Base-by-base conservation (phyloP, 92 coral and sea anemone species). In the Epizoanthus ramosus region DNA sequence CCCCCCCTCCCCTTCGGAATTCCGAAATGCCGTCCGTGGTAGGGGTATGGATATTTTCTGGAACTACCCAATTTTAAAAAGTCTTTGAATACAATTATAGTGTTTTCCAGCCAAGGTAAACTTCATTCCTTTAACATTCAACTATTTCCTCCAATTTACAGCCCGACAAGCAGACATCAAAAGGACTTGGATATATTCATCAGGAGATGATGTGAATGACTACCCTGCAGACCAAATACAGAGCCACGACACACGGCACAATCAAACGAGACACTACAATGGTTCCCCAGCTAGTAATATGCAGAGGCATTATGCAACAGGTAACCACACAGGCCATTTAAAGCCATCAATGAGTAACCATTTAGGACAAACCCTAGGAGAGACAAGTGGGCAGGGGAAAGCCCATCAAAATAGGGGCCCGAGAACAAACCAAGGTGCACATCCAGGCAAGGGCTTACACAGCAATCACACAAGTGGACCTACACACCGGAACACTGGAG, bases 151-250 rank as follows among this genome's bases (percentile, higher is more conserved):
- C 57, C 14, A 31, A 17, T 23, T 57, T 16, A 77, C 82, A 77
- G 82, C 54, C 54, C 9, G 71, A 41, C 82, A 37, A 63, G 63
- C 39, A 39, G 71, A 63, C 61, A 57, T 43, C 24, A 61, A 77
- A 65, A 75, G 69, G 58, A 77, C 82, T 61, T 61, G 82, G 71
- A 61, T 61, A 16, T 39, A 61, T 23, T 43, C 82, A 0, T 12
- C 82, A 22, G 54, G 15, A 10, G 82, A 77, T 77, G 82, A 77
- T 37, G 56, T 41, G 18, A 31, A 16, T 57, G 71, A 63, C 47
- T 60, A 52, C 23, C 43, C 63, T 37, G 18, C 58, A 1, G 70
- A 39, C 70, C 21, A 68, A 59, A 8, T 28, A 12, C 43, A 37
- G 37, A 13, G 71, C 22, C 41, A 77, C 16, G 47, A 41, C 22